These are phyloP conservation scores for Peromyscus eremicus DNA, from an alignment of 2,797 vertebrate species.

Conservation along the genomic window DNA sequence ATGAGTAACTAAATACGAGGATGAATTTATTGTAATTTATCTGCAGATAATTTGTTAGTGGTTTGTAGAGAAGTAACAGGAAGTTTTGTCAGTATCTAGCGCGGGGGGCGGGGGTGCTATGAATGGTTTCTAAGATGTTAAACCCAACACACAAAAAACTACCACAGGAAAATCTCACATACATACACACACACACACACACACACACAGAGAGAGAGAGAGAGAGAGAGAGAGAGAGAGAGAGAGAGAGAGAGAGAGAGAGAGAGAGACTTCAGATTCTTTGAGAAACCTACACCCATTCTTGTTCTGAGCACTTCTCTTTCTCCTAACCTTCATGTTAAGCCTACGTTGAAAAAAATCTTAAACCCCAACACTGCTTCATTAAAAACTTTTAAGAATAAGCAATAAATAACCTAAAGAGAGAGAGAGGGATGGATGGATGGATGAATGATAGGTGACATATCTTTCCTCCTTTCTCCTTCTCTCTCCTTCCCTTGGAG, in stretches of 20 bases:
- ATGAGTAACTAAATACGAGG: background rate
- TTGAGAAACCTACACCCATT: background rate
- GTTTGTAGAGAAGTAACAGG: conserved; percentile 36
- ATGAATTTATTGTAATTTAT: background rate
- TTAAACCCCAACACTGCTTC: background rate
- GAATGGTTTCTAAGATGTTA: background rate
- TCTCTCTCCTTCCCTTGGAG: background rate
- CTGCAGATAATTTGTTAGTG: background rate
- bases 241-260: too few species aligned
- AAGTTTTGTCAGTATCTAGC: background rate
- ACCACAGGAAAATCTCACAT: background rate
- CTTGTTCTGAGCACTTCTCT: background rate
- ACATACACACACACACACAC: background rate
- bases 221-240: background rate
- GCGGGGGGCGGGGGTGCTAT: background rate
- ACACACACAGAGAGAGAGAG: background rate
- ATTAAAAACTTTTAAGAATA: background rate
- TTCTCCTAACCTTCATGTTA: background rate
- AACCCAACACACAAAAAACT: background rate
- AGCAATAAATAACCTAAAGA: background rate
- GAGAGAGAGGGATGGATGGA: background rate
- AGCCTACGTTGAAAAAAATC: background rate
- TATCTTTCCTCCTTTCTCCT: too few species aligned
- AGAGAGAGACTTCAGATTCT: background rate
- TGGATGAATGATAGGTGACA: background rate